Conservation (phyloP, 2,113 vertebrate species). For the Chlamydotis undulata region DNA sequence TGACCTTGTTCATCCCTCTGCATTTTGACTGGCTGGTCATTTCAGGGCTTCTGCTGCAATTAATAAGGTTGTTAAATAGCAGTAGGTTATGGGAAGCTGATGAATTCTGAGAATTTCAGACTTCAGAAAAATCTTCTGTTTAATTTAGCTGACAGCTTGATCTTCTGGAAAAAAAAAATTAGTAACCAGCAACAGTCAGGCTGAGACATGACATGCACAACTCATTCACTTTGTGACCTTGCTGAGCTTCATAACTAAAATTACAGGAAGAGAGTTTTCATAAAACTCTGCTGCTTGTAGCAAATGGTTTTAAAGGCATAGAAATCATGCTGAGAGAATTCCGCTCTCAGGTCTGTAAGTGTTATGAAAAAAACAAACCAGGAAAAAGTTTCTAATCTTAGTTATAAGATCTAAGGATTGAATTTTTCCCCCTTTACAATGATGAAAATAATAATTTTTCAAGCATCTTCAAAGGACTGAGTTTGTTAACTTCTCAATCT, state of each 20-base stretch:
- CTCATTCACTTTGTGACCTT: neutral
- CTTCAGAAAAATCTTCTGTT: neutral
- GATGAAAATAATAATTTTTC: neutral
- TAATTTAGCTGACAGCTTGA: neutral
- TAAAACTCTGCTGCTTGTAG: neutral
- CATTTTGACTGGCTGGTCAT: neutral
- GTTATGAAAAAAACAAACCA: neutral
- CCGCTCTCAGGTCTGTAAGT: neutral
- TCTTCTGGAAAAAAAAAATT: neutral
- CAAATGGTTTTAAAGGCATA: neutral
- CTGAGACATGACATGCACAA: neutral
- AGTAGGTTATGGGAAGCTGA: neutral
- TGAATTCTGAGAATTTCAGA: neutral
- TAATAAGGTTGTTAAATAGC: neutral
- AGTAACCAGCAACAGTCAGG: neutral
- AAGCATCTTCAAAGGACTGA: neutral
- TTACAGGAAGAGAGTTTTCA: neutral
- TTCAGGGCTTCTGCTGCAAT: neutral
- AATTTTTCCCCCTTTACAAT: neutral
- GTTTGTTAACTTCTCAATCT: slow-evolving; percentile 22
- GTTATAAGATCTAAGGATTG: neutral
- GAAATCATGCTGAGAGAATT: neutral
- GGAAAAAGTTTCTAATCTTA: neutral
- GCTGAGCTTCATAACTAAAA: slow-evolving; percentile 4
- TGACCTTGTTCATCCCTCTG: neutral